Percentiles rank a stretch among this genome's conserved stretches.
Evolutionary conservation across 1,140 invertebrate species (phyloP).

Genomic region (Trialeurodes vaporariorum): DNA sequence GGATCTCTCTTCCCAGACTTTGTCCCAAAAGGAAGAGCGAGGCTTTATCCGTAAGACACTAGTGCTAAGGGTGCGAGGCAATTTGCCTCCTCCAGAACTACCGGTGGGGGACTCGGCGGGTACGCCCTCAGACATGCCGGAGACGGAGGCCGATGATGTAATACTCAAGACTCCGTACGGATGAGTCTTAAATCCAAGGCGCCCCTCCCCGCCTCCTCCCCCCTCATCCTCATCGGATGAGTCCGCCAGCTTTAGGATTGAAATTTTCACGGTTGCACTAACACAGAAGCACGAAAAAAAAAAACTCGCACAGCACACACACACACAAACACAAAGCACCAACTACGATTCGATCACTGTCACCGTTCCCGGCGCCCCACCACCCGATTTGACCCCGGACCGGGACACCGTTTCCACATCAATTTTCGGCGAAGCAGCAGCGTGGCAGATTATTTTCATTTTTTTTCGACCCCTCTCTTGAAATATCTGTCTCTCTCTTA

Average conservation of each 20-base stretch:
- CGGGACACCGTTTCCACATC: no score
- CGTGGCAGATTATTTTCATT: no score
- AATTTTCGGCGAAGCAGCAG: no score
- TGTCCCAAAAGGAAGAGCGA: constrained; percentile 66
- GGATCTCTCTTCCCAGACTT: constrained; percentile 56
- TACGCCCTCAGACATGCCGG: constrained; percentile 24
- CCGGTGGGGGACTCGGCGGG: constrained; percentile 33
- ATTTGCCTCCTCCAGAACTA: constrained; percentile 34
- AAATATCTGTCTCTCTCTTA: no score
- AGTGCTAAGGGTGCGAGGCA: constrained; percentile 64
- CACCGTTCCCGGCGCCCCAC: no score
- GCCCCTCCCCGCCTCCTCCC: constrained; percentile 25
- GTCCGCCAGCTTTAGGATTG: constrained; percentile 22
- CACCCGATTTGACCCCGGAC: no score
- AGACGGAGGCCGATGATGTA: constrained; percentile 23
- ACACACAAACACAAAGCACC: neutral
- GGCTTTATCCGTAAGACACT: constrained; percentile 61
- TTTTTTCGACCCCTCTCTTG: no score
- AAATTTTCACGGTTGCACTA: neutral
- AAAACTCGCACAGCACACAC: no score
- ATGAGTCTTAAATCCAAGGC: constrained; percentile 32
- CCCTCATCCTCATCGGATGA: constrained; percentile 33
- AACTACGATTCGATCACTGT: no score
- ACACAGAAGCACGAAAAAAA: no score
- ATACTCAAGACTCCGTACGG: constrained; percentile 18